Evolutionary conservation across 2,113 vertebrate genomes (phyloP).

Genomic region (Tenebrosternarchus preto): DNA sequence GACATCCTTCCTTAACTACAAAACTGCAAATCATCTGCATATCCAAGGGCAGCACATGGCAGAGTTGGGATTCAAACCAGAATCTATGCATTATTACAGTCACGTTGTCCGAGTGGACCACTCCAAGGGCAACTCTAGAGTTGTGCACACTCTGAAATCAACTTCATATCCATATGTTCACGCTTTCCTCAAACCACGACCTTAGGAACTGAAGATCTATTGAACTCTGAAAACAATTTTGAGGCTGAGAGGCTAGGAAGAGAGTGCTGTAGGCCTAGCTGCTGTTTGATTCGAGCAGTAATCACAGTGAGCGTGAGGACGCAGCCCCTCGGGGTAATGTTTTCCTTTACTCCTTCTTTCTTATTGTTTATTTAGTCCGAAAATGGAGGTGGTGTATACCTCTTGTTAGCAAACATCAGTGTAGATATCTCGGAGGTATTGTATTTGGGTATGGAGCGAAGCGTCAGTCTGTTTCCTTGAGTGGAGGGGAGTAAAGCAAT

Average conservation of each 20-base stretch:
- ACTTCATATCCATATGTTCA: constrained; percentile 1
- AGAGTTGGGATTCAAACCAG: neutral
- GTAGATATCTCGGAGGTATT: neutral
- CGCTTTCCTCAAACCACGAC: constrained; percentile 28
- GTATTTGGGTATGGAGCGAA: neutral
- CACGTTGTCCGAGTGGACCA: neutral
- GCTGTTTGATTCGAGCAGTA: neutral
- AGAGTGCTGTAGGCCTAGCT: neutral
- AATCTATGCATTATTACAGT: neutral
- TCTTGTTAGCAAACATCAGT: neutral
- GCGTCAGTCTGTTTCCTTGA: too few species aligned
- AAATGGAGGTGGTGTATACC: neutral
- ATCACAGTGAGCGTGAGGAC: neutral
- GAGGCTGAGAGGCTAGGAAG: neutral
- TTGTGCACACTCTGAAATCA: constrained; percentile 15
- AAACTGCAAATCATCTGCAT: neutral
- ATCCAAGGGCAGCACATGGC: neutral
- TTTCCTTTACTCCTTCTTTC: neutral
- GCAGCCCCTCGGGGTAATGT: neutral
- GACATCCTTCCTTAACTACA: too few species aligned
- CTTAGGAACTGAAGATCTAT: constrained; percentile 10
- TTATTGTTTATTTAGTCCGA: constrained; percentile 10
- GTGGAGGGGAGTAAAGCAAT: too few species aligned
- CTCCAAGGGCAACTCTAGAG: neutral
- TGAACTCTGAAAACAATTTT: constrained; percentile 21